A percentile compares a stretch with the other conserved stretches of the same genome.
These are phyloP conservation scores for Paramormyrops kingsleyae DNA, from an alignment of 2,113 vertebrate species.

Conservation along the genomic window DNA sequence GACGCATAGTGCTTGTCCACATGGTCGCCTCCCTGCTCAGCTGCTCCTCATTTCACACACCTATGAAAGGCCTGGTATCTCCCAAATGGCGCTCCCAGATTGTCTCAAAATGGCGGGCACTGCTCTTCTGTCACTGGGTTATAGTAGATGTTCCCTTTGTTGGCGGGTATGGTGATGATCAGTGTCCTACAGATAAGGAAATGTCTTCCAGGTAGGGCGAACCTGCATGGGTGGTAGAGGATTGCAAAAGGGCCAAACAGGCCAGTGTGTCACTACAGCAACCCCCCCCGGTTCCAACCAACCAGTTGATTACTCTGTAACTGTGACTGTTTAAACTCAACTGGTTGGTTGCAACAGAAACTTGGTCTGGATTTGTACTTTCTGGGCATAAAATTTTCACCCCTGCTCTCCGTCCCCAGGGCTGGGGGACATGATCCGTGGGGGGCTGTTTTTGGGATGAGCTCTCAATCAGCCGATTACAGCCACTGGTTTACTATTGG, in stretches of 20 bases:
- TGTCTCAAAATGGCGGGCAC: background rate
- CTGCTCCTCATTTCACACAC: background rate
- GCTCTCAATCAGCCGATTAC: too few relatives aligned
- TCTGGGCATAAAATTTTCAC: too few relatives aligned
- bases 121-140: conserved; percentile 11
- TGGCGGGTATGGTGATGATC: conserved; percentile 73
- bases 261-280: background rate
- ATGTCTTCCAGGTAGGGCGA: conserved; percentile 68
- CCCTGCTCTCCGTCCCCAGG: too few relatives aligned
- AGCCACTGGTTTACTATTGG: too few relatives aligned
- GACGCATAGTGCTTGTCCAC: background rate
- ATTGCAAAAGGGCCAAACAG: conserved; percentile 22
- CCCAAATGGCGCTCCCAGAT: too few relatives aligned
- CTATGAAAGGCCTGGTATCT: background rate
- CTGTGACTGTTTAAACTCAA: too few relatives aligned
- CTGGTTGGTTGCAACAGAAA: too few relatives aligned
- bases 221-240: conserved; percentile 42
- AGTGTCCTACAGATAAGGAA: conserved; percentile 68
- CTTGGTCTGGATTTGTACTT: too few relatives aligned
- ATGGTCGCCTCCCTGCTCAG: background rate
- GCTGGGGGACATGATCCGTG: too few relatives aligned
- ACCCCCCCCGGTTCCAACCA: background rate
- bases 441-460: too few relatives aligned
- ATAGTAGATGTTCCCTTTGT: conserved; percentile 7
- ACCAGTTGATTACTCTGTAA: too few relatives aligned